Evolutionary conservation across 2,113 vertebrate species (phyloP), one percentile per base, ranked within the genome.

Genomic region (Cryptomyrus ogoouensis): DNA sequence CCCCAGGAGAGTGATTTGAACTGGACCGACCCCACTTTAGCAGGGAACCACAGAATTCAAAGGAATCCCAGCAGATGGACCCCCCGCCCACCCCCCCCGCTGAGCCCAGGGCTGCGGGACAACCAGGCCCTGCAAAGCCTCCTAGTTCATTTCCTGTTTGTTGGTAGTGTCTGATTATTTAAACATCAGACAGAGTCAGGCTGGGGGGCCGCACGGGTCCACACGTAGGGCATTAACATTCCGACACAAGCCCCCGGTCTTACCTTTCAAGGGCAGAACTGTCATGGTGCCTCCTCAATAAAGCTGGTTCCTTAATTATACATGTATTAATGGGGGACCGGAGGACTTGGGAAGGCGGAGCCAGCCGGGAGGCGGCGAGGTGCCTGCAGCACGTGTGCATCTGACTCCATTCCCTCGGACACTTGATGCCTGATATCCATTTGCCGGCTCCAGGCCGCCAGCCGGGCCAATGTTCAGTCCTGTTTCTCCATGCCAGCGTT

Each of bases 231-330:
- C 87, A 90, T 91, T 91, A 91, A 88, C 87, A 91, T 91, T 90
- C 83, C 19, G 52, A 17, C 87, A 42, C 90, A 88, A 88, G 89
- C 88, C 66, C 27, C 58, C 1, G 5, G 52, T 44, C 80, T 53
- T 83, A 56, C 2, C 80, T 87, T 93, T 85, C 89, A 92, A 91
- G 89, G 90, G 90, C 90, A 92, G 83, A 89, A 74, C 90, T 89
- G 91, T 83, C 80, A 70, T 87, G 88, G 85, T 88, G 84, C 89
- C 91, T 92, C 91, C 91, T 91, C 89, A 91, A 89, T 91, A 90
- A 93, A 92, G 91, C 92, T 90, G 89, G 88, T 90, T 88, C 88
- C 88, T 93, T 92, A 91, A 93, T 93, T 93, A 93, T 92, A 93
- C 91, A 93, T 92, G 88, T 92, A 91, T 85, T 53, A 88, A 90